These are phyloP conservation scores for Gambelia wislizenii DNA, from an alignment of 2,797 vertebrate species.

Conservation along the genomic window DNA sequence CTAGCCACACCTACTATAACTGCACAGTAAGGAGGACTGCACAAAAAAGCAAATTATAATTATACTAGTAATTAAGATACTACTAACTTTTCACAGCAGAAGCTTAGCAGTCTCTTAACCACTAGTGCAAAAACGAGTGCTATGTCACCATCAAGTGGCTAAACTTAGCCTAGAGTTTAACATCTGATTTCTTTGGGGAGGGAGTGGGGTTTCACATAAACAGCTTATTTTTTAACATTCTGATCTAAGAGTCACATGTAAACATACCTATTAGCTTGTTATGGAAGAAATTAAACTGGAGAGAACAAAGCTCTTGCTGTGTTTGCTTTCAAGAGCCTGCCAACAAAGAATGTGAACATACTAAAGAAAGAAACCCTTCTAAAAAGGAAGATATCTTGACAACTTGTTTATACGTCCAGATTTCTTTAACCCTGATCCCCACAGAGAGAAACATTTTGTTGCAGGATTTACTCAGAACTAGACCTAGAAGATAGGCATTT, in stretches of 20 bases:
- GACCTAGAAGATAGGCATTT: too few species aligned
- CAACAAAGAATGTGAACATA: not conserved
- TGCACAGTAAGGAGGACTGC: not conserved
- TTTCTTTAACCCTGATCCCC: not conserved
- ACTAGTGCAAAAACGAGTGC: not conserved
- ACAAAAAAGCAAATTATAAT: not conserved
- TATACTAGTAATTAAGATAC: not conserved
- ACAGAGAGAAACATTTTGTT: not conserved
- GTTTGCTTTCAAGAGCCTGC: constrained; percentile 4
- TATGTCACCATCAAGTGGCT: not conserved
- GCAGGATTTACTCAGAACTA: too few species aligned
- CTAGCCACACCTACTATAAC: not conserved
- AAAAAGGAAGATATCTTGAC: not conserved
- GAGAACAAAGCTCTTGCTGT: not conserved
- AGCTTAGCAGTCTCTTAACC: not conserved
- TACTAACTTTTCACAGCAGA: not conserved
- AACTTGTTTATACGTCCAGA: not conserved
- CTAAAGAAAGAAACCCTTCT: not conserved
- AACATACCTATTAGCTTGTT: not conserved
- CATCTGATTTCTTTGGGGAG: not conserved
- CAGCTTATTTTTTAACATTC: not conserved
- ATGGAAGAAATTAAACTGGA: constrained; percentile 20
- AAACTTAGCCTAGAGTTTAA: not conserved
- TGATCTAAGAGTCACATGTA: not conserved
- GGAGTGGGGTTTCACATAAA: not conserved